Conservation (phyloP, 2,888 invertebrate species). For the Drosophila colorata region DNA sequence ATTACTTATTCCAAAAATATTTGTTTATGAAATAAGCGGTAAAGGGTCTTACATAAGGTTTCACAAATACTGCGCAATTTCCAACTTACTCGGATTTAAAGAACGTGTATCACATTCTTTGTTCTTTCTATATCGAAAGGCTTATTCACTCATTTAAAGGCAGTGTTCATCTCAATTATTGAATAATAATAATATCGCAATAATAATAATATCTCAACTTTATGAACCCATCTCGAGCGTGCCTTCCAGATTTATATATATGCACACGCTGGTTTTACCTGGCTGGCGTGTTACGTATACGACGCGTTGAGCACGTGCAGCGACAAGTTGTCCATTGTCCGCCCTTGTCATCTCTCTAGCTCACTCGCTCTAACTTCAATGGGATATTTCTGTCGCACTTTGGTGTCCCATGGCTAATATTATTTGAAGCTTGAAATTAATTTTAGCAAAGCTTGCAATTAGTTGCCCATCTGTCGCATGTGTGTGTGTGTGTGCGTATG, state of each 20-base stretch:
- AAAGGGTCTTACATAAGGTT: no score
- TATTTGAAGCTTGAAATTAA: constrained; percentile 76
- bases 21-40: no score
- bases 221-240: constrained; percentile 18
- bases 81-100: no score
- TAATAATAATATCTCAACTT: neutral
- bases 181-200: no score
- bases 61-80: no score
- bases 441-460: constrained; percentile 76
- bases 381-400: constrained; percentile 12
- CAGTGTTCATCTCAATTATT: no score
- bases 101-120: no score
- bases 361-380: constrained; percentile 6
- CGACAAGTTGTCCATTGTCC: constrained; percentile 33
- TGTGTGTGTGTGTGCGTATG: constrained; percentile 19
- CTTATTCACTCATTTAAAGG: no score
- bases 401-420: constrained; percentile 61
- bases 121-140: no score
- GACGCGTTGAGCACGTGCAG: constrained; percentile 59
- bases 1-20: no score
- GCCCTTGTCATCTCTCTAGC: neutral
- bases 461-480: constrained; percentile 60
- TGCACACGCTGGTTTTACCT: constrained; percentile 6
- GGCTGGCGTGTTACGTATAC: constrained; percentile 52
- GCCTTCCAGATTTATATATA: neutral